Conservation (phyloP, 2,797 vertebrate species). For the Cryptoprocta ferox region DNA sequence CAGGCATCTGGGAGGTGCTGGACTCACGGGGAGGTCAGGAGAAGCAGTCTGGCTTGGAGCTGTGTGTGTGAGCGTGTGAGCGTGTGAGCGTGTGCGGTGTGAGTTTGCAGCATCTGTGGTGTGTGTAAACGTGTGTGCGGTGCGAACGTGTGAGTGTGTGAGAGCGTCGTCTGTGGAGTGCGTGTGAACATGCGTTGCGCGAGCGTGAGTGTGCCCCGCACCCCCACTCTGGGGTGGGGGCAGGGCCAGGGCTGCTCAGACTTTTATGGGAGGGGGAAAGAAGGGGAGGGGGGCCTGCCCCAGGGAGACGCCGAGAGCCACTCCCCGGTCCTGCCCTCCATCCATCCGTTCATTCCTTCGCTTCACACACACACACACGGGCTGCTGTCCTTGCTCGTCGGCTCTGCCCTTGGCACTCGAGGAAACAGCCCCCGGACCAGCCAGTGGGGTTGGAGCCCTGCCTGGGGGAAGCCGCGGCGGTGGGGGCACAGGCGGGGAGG, state of each 20-base stretch:
- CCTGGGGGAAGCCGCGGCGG: neutral
- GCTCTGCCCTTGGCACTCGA: neutral
- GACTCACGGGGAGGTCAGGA: neutral
- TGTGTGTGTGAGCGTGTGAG: neutral
- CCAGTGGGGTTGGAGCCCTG: neutral
- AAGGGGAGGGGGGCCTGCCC: neutral
- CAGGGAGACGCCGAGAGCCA: neutral
- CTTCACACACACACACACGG: neutral
- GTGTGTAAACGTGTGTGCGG: neutral
- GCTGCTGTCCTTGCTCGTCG: no score
- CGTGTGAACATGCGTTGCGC: neutral
- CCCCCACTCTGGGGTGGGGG: neutral
- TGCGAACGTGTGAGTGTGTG: neutral
- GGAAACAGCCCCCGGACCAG: neutral
- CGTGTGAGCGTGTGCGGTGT: neutral
- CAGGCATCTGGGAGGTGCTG: neutral
- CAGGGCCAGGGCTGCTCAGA: neutral
- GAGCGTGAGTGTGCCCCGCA: no score
- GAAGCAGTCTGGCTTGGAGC: neutral
- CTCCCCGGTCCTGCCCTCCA: neutral
- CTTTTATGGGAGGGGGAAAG: neutral
- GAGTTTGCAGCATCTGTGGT: neutral
- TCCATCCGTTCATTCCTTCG: accelerated
- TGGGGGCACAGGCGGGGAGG: neutral
- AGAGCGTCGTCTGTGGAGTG: no score